A percentile compares a stretch with the other conserved stretches of the same genome.
Evolutionary conservation across 1,140 invertebrate genomes (phyloP).

Genomic region (Ruditapes philippinarum): DNA sequence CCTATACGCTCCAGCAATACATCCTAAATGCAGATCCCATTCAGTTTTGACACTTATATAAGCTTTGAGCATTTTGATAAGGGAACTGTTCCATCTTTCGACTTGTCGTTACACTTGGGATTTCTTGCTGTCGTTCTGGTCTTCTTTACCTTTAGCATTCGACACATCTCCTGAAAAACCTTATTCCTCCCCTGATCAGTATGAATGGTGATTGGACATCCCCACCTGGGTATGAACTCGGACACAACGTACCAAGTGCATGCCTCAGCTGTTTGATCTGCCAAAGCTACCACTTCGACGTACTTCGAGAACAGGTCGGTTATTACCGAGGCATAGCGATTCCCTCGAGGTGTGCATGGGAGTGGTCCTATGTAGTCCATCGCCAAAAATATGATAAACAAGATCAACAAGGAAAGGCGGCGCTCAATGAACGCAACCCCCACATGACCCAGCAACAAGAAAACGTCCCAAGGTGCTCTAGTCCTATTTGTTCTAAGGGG

Average conservation of each 20-base stretch:
- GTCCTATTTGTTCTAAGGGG: neutral
- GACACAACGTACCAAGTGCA: neutral
- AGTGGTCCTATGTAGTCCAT: neutral
- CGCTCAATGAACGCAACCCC: too few species aligned
- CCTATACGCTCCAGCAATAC: constrained; percentile 62
- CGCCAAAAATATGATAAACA: too few species aligned
- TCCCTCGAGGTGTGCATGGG: neutral
- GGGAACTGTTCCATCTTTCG: constrained; percentile 78
- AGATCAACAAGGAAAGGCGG: too few species aligned
- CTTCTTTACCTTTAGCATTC: constrained; percentile 34
- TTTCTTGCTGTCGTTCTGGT: constrained; percentile 45
- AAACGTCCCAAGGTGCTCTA: neutral
- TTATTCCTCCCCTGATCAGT: neutral
- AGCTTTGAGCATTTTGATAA: constrained; percentile 71
- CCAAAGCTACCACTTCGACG: constrained; percentile 18
- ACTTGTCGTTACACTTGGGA: constrained; percentile 68
- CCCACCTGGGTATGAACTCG: neutral
- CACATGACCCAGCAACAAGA: too few species aligned
- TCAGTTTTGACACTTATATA: too few species aligned
- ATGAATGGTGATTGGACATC: neutral
- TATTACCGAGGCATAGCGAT: constrained; percentile 10
- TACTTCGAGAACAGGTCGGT: constrained; percentile 21
- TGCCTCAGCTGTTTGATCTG: constrained; percentile 2
- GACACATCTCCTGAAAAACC: constrained; percentile 54
- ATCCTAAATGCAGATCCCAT: too few species aligned